A percentile compares a stretch with the other conserved stretches of the same genome.
These are phyloP conservation scores for Chymomyza fuscimana DNA, from an alignment of 2,888 invertebrate species.

Conservation along the genomic window DNA sequence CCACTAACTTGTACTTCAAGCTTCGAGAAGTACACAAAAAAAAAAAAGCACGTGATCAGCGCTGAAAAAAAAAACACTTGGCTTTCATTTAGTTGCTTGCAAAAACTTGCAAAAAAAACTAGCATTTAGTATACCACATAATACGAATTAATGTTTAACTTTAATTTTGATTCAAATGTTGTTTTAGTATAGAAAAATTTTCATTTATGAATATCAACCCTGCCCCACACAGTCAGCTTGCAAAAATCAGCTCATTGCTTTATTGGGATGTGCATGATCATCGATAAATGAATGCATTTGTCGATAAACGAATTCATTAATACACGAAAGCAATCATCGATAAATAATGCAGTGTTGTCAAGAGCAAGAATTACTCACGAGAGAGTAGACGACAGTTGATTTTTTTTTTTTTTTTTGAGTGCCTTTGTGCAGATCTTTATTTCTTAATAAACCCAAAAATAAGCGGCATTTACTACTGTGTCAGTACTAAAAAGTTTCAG, in stretches of 20 bases:
- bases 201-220: background rate
- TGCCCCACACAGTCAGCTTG: background rate
- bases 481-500: too few relatives aligned
- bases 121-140: background rate
- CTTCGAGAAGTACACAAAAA: constrained; percentile 24
- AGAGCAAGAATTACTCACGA: too few relatives aligned
- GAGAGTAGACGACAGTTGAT: too few relatives aligned
- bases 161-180: constrained; percentile 14
- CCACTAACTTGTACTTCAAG: constrained; percentile 27
- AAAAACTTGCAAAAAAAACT: constrained; percentile 15
- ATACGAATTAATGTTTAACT: constrained; percentile 20
- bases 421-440: too few relatives aligned
- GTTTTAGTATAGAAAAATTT: background rate
- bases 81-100: constrained; percentile 38
- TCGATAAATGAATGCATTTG: too few relatives aligned
- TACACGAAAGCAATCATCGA: too few relatives aligned
- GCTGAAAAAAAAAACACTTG: constrained; percentile 10
- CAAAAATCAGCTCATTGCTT: background rate
- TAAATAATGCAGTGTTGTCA: too few relatives aligned
- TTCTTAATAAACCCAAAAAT: too few relatives aligned
- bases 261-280: too few relatives aligned
- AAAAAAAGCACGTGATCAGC: background rate
- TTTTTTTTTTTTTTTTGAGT: too few relatives aligned
- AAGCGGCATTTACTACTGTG: too few relatives aligned
- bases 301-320: too few relatives aligned